A percentile compares a stretch with the other conserved stretches of the same genome.
These are phyloP conservation scores for Prionace glauca DNA, from an alignment of 2,797 vertebrate species.

Conservation along the genomic window DNA sequence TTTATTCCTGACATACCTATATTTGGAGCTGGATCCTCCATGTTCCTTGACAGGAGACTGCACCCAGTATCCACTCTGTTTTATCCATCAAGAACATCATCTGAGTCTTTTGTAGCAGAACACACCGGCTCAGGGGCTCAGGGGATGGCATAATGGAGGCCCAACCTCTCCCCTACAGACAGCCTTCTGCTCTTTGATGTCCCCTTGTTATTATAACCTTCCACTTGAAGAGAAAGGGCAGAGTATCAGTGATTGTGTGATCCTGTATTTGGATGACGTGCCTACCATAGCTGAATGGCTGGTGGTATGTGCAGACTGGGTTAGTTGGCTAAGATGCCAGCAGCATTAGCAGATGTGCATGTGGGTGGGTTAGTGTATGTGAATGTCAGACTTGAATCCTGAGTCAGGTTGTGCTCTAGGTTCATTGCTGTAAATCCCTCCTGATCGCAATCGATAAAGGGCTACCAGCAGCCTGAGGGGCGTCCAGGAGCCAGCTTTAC, in stretches of 20 bases:
- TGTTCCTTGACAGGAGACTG: background rate
- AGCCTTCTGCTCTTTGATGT: background rate
- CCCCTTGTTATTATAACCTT: no score
- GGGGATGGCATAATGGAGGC: background rate
- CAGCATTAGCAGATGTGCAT: background rate
- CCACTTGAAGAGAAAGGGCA: no score
- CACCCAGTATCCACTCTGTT: background rate
- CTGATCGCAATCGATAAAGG: background rate
- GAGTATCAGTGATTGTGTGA: no score
- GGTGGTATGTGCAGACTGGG: background rate
- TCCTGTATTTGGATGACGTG: background rate
- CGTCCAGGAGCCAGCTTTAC: no score
- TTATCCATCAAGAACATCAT: background rate
- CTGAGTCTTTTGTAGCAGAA: background rate
- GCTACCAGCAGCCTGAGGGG: no score
- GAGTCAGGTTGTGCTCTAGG: background rate
- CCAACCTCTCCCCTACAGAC: no score
- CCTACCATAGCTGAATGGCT: background rate
- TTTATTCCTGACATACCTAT: no score
- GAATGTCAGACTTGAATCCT: background rate
- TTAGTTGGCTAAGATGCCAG: background rate
- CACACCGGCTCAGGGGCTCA: background rate
- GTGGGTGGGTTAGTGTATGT: background rate
- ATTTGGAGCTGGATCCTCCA: background rate
- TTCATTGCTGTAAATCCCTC: background rate